A percentile compares a stretch with the other conserved stretches of the same genome.
phyloP scores from a whole-genome alignment of 2,113 vertebrate species.

The Antennarius striatus region DNA sequence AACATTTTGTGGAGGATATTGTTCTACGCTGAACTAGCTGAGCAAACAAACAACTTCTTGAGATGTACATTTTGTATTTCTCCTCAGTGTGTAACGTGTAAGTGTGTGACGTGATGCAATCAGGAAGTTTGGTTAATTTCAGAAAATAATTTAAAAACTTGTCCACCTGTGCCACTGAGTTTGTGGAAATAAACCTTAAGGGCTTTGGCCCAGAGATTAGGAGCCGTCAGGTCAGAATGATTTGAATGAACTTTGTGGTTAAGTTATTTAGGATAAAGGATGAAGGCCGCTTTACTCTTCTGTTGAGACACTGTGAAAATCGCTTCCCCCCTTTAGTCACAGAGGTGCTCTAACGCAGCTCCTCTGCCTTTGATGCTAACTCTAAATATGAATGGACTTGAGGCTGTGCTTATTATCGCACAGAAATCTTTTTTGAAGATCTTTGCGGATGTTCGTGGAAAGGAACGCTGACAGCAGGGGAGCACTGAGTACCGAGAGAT shows the following conservation, averaged over 20 bases:
- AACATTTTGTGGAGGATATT: no score
- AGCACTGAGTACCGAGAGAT: conserved; percentile 26
- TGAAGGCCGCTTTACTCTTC: conserved; percentile 40
- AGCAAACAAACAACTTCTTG: no score
- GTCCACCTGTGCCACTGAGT: conserved; percentile 21
- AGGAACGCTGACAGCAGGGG: conserved; percentile 43
- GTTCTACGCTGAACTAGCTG: no score
- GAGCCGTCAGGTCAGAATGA: conserved; percentile 66
- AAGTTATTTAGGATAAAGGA: conserved; percentile 51
- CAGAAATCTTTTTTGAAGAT: conserved; percentile 50
- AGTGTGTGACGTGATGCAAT: no score
- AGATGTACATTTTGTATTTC: no score
- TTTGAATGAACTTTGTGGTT: conserved; percentile 40
- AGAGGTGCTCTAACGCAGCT: conserved; percentile 61
- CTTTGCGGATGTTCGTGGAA: conserved; percentile 51
- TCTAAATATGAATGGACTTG: conserved; percentile 68
- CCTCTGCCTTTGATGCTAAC: conserved; percentile 67
- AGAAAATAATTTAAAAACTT: not conserved
- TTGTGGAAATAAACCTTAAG: conserved; percentile 36
- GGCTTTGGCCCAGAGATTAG: conserved; percentile 52
- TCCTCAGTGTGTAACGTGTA: no score
- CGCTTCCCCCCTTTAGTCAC: conserved; percentile 61
- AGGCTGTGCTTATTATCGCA: conserved; percentile 56
- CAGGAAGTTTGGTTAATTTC: no score
- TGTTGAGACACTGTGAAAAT: conserved; percentile 63